A percentile compares a stretch with the other conserved stretches of the same genome.
phyloP scores from a whole-genome alignment of 1,140 invertebrate genomes.

The Pseudomyrmex dendroicus region DNA sequence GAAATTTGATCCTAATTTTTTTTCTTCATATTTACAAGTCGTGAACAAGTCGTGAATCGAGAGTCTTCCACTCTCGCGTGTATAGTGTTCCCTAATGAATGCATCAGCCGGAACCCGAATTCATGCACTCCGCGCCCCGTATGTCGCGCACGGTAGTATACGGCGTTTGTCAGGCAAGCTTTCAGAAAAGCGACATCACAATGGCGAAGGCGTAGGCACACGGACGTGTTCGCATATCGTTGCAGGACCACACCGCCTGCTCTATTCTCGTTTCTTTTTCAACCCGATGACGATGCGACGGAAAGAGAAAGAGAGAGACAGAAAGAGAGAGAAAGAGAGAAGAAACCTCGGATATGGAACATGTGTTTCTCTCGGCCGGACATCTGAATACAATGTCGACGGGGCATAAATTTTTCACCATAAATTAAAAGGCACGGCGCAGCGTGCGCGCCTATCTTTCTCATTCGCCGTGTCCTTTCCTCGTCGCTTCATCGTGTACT shows the following conservation, averaged over 20 bases:
- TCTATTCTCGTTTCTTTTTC: conserved; percentile 40
- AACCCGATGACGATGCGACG: neutral
- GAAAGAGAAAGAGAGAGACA: too few species aligned
- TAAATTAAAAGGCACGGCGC: conserved; percentile 74
- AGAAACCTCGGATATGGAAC: conserved; percentile 52
- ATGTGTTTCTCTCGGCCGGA: conserved; percentile 67
- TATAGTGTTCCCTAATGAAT: conserved; percentile 18
- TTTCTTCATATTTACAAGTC: neutral
- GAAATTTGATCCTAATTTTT: neutral
- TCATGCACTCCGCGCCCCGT: conserved; percentile 2
- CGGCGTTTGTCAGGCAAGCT: conserved; percentile 37
- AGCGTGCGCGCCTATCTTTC: conserved; percentile 32
- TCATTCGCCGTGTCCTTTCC: neutral
- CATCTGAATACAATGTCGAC: conserved; percentile 77
- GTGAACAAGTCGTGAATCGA: neutral
- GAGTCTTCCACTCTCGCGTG: neutral
- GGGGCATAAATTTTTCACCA: conserved; percentile 77
- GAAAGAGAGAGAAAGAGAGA: conserved; percentile 1
- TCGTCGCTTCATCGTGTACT: conserved; percentile 62
- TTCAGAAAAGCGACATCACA: conserved; percentile 55
- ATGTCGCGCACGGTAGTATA: conserved; percentile 45
- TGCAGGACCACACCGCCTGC: conserved; percentile 39
- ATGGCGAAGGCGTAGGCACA: conserved; percentile 54
- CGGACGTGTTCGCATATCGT: conserved; percentile 53
- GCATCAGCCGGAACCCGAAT: conserved; percentile 37